Base-by-base conservation (phyloP, 2,113 vertebrate genomes). In the Tor tambroides region DNA sequence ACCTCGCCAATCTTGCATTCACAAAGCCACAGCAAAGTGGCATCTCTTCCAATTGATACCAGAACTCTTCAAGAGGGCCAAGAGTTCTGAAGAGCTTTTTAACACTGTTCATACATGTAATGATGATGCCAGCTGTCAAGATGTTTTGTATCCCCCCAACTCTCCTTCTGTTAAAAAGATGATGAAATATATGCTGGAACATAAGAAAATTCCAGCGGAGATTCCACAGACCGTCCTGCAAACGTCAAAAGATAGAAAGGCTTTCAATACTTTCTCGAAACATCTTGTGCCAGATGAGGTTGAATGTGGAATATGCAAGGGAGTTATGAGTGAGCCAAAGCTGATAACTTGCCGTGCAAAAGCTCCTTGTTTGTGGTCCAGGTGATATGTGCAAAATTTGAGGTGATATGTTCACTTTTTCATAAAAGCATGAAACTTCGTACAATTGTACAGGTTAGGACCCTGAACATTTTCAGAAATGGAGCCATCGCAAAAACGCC, bases 21-120 rank as follows among this genome's bases (percentile, higher is more conserved):
- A 75, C 38, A 75, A 75, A n/a, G 38, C 21, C 6, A 75, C 35
- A 46, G 72, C 72, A 14, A 75, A 75, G 38, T 75, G 72, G 72
- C 72, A 75, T 43, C 72, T 75, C n/a, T 43, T 75, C 38, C 72
- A 75, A 10, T 43, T n/a, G 72, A n/a, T n/a, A 3, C 35, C 35
- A 41, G 8, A 46, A 46, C 35, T 75, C 72, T 75, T 75, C 72
- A 75, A 43, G 38, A 43, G 23, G 21, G 6, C 43, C 19, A 43
- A 6, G 71, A 74, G 35, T 74, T 74, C 21, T n/a, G 35, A 74
- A 30, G 30, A 69, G 71, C 19, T 43, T 43, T 43, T 43, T 8
- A 32, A 74, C 38, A 59, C 15, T 41, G 15, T 8, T 41, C 35
- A 23, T 10, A 12, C 21, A 74, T 74, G 28, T 69, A 12, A 74